Evolutionary conservation across 2,113 vertebrate genomes (phyloP).

Genomic region (Puma concolor): DNA sequence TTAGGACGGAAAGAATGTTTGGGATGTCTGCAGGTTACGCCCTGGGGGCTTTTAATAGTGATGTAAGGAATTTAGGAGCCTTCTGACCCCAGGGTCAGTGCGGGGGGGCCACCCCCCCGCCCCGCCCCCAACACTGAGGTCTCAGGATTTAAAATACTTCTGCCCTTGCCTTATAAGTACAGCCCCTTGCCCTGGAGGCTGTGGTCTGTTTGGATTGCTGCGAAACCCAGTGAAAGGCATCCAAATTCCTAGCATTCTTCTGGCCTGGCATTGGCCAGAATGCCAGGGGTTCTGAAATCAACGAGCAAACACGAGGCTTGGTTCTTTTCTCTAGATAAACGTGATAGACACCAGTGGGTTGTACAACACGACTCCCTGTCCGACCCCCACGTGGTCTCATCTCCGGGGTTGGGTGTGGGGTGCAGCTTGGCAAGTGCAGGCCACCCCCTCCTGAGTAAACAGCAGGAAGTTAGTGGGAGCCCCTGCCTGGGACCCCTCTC

Average conservation of each 20-base stretch:
- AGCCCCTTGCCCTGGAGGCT: not conserved
- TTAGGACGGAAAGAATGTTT: not conserved
- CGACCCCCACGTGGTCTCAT: fast-evolving
- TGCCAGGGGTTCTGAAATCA: not conserved
- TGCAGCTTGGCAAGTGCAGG: too few species aligned
- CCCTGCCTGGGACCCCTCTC: not conserved
- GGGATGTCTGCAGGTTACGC: not conserved
- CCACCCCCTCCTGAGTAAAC: not conserved
- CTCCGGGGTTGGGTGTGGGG: not conserved
- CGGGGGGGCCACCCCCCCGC: too few species aligned
- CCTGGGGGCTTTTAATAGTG: not conserved
- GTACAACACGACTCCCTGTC: fast-evolving
- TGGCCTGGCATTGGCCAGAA: not conserved
- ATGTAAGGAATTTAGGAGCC: not conserved
- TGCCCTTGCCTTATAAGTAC: slow-evolving; percentile 39
- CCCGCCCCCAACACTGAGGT: not conserved
- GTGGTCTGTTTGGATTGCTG: not conserved
- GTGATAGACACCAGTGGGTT: fast-evolving
- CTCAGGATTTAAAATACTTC: not conserved
- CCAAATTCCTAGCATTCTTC: slow-evolving; percentile 60
- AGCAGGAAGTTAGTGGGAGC: not conserved
- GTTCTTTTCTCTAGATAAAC: not conserved
- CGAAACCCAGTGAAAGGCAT: not conserved
- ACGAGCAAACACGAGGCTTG: fast-evolving
- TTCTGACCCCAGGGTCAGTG: not conserved